These are phyloP conservation scores for Mormyrus hasselquistii DNA, from an alignment of 2,797 vertebrate species.

Conservation along the genomic window DNA sequence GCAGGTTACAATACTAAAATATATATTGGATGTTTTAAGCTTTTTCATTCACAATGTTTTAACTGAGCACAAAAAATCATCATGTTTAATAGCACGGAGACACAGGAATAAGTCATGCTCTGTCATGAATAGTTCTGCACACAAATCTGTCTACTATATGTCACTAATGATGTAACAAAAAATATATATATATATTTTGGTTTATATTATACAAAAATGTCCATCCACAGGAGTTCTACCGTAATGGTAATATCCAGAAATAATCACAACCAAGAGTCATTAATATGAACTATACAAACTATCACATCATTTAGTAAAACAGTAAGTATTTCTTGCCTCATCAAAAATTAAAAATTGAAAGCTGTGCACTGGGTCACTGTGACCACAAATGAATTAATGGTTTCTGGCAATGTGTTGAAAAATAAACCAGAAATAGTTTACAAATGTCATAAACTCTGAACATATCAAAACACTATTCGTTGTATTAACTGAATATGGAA, in stretches of 20 bases:
- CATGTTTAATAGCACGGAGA: not conserved
- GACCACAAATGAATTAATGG: not conserved
- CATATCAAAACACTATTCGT: conserved; percentile 6
- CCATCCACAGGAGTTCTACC: conserved; percentile 62
- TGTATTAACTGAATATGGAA: conserved; percentile 25
- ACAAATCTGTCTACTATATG: conserved; percentile 1
- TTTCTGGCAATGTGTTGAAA: not conserved
- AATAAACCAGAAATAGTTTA: not conserved
- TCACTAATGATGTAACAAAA: not conserved
- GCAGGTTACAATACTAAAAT: conserved; percentile 1
- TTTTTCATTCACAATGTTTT: not conserved
- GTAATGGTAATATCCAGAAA: conserved; percentile 35
- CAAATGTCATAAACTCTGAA: not conserved
- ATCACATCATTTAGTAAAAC: conserved; percentile 19
- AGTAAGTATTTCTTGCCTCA: not conserved
- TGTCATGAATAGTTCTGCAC: not conserved
- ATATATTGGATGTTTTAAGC: not conserved
- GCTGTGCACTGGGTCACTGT: not conserved
- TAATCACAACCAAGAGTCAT: conserved; percentile 28
- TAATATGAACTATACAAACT: conserved; percentile 35
- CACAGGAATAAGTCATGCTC: not conserved
- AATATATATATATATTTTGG: not conserved
- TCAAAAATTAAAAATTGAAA: not conserved
- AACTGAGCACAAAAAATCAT: not conserved
- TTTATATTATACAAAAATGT: conserved; percentile 25